These are phyloP conservation scores for Meiosimyza decipiens DNA, from an alignment of 2,888 invertebrate genomes.

Conservation along the genomic window DNA sequence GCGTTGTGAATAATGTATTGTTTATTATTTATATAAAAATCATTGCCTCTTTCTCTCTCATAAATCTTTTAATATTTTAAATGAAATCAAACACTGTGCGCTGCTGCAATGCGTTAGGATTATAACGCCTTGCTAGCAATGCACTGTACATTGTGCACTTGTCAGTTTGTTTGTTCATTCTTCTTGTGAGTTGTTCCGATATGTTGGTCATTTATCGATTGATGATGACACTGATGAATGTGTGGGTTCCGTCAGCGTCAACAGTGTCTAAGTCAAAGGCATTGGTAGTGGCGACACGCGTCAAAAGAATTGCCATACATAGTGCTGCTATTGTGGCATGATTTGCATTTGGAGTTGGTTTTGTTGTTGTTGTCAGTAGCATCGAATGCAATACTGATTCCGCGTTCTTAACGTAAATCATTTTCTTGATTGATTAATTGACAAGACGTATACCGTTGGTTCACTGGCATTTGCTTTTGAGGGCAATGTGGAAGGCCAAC, in stretches of 20 bases:
- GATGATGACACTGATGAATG: slow-evolving; percentile 33
- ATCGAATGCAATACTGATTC: slow-evolving; percentile 10
- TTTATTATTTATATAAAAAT: no score
- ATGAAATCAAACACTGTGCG: no score
- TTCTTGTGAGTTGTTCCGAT: not conserved
- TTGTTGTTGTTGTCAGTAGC: slow-evolving; percentile 5
- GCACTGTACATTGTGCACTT: no score
- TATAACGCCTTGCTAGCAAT: no score
- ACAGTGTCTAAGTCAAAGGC: not conserved
- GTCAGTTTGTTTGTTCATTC: no score
- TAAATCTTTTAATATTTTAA: no score
- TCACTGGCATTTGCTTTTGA: not conserved
- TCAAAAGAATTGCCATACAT: not conserved
- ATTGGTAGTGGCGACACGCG: not conserved
- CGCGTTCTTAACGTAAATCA: slow-evolving; percentile 23
- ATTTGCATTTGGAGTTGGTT: not conserved
- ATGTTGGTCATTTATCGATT: slow-evolving; percentile 31
- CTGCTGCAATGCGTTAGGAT: no score
- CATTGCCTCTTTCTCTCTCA: no score
- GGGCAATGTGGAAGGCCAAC: not conserved
- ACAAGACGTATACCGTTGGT: slow-evolving; percentile 59
- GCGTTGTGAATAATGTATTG: no score
- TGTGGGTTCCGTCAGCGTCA: slow-evolving; percentile 24
- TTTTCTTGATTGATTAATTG: slow-evolving; percentile 58
- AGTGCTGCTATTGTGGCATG: slow-evolving; percentile 1